Conservation (phyloP, 2,113 vertebrate genomes). For the Varanus komodoensis region DNA sequence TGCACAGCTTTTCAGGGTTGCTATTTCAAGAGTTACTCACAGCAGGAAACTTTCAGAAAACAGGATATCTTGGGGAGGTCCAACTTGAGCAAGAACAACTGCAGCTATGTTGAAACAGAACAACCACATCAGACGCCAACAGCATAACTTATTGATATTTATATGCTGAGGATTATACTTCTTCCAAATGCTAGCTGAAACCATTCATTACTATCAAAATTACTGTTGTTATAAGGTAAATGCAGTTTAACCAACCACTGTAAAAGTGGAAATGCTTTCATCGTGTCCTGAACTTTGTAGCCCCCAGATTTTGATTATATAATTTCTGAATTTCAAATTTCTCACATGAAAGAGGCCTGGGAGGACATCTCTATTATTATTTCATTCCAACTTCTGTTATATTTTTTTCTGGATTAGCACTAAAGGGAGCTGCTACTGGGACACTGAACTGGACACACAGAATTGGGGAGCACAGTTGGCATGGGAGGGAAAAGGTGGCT, state of each 20-base stretch:
- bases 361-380: slow-evolving; percentile 12
- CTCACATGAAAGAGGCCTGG: slow-evolving; percentile 6
- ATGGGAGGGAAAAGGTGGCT: not conserved
- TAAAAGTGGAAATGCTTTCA: slow-evolving; percentile 10
- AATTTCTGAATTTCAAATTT: not conserved
- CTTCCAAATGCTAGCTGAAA: slow-evolving; percentile 39
- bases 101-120: slow-evolving; percentile 42
- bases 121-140: slow-evolving; percentile 16
- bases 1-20: slow-evolving; percentile 64
- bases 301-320: slow-evolving; percentile 12
- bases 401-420: not conserved
- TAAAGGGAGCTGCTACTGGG: not conserved
- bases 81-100: slow-evolving; percentile 50
- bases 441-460: not conserved
- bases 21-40: slow-evolving; percentile 36
- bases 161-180: slow-evolving; percentile 10
- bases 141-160: slow-evolving; percentile 15
- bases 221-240: not conserved
- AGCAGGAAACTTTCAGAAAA: slow-evolving; percentile 11
- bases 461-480: not conserved
- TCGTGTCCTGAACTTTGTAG: not conserved
- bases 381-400: slow-evolving; percentile 7
- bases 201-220: slow-evolving; percentile 6
- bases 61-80: slow-evolving; percentile 30
- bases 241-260: slow-evolving; percentile 18